phyloP scores from a whole-genome alignment of 2,888 invertebrate genomes.

The Ametastegia equiseti region DNA sequence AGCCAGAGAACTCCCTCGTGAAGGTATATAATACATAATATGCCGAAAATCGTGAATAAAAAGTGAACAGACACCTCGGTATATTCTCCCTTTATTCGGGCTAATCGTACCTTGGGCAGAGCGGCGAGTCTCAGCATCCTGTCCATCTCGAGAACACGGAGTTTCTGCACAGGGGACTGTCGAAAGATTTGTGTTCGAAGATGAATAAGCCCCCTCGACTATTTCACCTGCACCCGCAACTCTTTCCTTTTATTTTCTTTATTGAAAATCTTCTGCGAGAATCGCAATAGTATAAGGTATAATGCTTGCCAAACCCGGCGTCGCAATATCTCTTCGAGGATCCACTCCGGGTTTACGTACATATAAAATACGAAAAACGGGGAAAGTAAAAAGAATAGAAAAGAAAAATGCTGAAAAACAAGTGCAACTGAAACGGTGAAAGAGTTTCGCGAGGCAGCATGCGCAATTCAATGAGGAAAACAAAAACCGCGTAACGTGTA shows the following conservation, averaged over 20 bases:
- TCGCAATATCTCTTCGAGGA: not conserved
- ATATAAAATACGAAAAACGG: too few relatives aligned
- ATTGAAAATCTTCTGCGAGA: not conserved
- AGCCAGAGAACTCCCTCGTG: not conserved
- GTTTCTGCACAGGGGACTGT: not conserved
- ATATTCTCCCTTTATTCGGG: not conserved
- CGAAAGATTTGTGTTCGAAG: not conserved
- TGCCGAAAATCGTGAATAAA: not conserved
- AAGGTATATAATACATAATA: not conserved
- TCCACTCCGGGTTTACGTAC: not conserved
- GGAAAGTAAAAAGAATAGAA: not conserved
- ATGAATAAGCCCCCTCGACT: not conserved
- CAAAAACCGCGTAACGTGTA: not conserved
- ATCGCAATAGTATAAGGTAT: too few relatives aligned
- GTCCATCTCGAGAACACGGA: constrained; percentile 9
- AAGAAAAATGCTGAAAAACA: not conserved
- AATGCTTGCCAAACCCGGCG: not conserved
- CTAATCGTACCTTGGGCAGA: constrained; percentile 31
- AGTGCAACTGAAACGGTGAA: not conserved
- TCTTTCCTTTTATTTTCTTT: not conserved
- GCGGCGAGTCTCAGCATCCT: constrained; percentile 36
- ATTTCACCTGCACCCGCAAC: not conserved
- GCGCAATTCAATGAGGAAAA: not conserved
- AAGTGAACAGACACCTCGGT: too few relatives aligned
- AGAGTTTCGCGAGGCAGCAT: not conserved